A percentile compares a stretch with the other conserved stretches of the same genome.
Evolutionary conservation across 2,888 invertebrate species (phyloP).

Genomic region (Drosophila sordidula): DNA sequence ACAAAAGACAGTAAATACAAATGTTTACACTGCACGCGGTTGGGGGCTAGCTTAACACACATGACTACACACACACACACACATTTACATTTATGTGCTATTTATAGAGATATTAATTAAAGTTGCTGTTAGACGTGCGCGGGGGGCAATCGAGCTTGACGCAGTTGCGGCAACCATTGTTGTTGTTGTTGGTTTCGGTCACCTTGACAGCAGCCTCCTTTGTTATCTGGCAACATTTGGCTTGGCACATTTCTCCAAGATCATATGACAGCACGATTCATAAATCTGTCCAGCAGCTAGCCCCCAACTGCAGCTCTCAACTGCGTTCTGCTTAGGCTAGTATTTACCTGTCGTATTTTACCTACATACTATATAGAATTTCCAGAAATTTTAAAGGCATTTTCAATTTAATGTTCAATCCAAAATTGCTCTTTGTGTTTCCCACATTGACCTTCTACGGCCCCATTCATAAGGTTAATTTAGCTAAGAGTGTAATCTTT

Average conservation of each 20-base stretch:
- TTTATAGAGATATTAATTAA: slow-evolving; percentile 62
- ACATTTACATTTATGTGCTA: slow-evolving; percentile 10
- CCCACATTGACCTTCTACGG: no score
- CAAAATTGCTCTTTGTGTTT: no score
- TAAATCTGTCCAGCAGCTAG: neutral
- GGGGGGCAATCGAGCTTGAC: slow-evolving; percentile 55
- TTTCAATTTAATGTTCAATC: no score
- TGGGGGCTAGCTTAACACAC: slow-evolving; percentile 4
- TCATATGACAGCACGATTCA: slow-evolving; percentile 2
- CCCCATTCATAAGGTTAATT: neutral
- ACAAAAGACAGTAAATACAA: neutral
- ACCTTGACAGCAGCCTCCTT: slow-evolving; percentile 54
- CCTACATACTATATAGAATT: neutral
- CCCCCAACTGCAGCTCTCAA: neutral
- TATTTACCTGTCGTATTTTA: neutral
- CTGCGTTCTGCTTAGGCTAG: no score
- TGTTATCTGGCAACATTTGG: slow-evolving; percentile 47
- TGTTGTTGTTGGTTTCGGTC: slow-evolving; percentile 19
- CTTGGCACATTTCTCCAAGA: slow-evolving; percentile 1
- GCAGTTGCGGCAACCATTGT: slow-evolving; percentile 11
- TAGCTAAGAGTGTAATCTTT: neutral
- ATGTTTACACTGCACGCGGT: slow-evolving; percentile 19
- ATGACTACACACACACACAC: slow-evolving; percentile 12
- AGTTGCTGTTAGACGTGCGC: slow-evolving; percentile 45
- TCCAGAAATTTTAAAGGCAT: no score